Percentiles rank a stretch among this genome's conserved stretches.
Evolutionary conservation across 30 jellyfish, hydroid and myxozoan genomes (phyloP).

Genomic region (Sanderia malayensis): DNA sequence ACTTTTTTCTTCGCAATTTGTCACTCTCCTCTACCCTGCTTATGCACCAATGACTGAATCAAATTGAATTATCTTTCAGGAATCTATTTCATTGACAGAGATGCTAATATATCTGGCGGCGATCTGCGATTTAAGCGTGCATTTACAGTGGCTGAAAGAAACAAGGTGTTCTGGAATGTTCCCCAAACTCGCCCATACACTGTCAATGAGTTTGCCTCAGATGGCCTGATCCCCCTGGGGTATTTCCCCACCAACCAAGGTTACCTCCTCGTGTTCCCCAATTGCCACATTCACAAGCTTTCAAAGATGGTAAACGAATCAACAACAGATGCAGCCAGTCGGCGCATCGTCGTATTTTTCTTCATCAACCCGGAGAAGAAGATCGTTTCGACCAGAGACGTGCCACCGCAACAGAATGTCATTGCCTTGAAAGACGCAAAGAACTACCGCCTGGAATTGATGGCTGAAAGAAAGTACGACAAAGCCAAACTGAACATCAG

Average conservation of each 20-base stretch:
- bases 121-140: slow-evolving; percentile 70
- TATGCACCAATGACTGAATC: no score
- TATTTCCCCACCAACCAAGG: slow-evolving; percentile 68
- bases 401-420: slow-evolving; percentile 60
- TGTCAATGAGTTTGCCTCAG: slow-evolving; percentile 31
- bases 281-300: slow-evolving; percentile 73
- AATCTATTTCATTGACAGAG: slow-evolving; percentile 66
- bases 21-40: no score
- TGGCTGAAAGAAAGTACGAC: slow-evolving; percentile 76
- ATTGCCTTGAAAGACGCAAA: slow-evolving; percentile 38
- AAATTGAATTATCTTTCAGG: slow-evolving; percentile 51
- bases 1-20: no score
- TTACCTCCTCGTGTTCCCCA: slow-evolving; percentile 64
- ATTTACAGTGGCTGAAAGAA: slow-evolving; percentile 37
- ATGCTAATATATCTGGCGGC: slow-evolving; percentile 56
- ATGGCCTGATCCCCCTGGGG: slow-evolving; percentile 72
- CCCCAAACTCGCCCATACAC: slow-evolving; percentile 54
- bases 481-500: slow-evolving; percentile 68
- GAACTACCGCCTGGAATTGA: slow-evolving; percentile 59
- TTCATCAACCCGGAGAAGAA: slow-evolving; percentile 68
- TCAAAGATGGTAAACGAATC: slow-evolving; percentile 48
- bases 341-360: slow-evolving; percentile 73
- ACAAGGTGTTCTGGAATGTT: slow-evolving; percentile 18
- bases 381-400: slow-evolving; percentile 65
- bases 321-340: slow-evolving; percentile 38